Base-by-base conservation (phyloP, 1,140 invertebrate species). In the Magallana ariakensis region DNA sequence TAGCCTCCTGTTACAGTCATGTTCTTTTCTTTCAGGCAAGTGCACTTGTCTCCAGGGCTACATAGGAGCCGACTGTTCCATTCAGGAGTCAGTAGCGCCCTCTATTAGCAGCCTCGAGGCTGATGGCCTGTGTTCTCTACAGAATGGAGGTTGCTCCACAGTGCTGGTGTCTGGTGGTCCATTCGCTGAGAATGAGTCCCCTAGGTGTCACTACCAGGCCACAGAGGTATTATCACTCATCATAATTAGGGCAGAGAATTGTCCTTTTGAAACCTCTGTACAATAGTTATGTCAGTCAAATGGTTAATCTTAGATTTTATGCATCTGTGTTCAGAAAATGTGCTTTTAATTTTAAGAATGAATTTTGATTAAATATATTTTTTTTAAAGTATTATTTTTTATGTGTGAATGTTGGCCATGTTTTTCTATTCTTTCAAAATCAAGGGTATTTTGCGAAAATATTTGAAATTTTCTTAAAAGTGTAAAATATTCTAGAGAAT, bases 121-220 rank as follows among this genome's bases (percentile, higher is more conserved):
- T n/a, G 87, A 85, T 10, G 58, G 33, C 53, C 55, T 85, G 4
- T 82, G 80, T 86, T 80, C 70, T 4, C 70, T 85, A 9, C 10
- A 82, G 46, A 53, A 26, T n/a, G 81, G 60, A 26, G 53, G 15
- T 13, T 86, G 85, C 54, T 62, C 19, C 15, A 75, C 54, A 9
- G 80, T 86, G 16, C 22, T 82, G 13, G 85, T 86, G 3, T 46
- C 60, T 9, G 85, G 85, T 56, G 75, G 81, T 8, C 57, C 80
- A 22, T 86, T 86, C 46, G n/a, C 81, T 3, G 80, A 81, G 26
- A 13, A 8, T 1, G 11, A 22, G 22, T 56, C 60, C 55, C 26
- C 33, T 60, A 53, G 33, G n/a, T 86, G 85, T 82, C 80, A 86
- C 53, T 86, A 60, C 60, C 46, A 86, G 75, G 57, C 53, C 53